Base-by-base conservation (phyloP, 1,140 invertebrate genomes). In the Brachionus plicatilis region DNA sequence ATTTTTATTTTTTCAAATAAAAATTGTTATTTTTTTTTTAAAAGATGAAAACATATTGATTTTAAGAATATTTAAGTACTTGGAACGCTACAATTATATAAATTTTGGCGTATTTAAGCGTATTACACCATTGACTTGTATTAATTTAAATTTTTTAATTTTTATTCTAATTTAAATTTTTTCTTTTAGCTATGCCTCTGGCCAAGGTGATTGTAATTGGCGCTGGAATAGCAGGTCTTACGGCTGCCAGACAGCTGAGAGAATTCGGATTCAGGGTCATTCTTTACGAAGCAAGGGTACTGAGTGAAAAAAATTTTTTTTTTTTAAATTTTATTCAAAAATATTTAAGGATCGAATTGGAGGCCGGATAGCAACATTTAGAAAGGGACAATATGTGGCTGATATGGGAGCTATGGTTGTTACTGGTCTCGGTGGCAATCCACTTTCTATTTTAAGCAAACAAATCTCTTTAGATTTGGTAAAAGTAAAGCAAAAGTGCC, bases 71-170 rank as follows among this genome's bases (percentile, higher is more conserved):
- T 95, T 96, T 91, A 93, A 94, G 1, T 99, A 95, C 89, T 90
- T 99, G 8, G 95, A 99, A 87, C 92, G 97, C 84, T 95, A 98
- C 90, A 96, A 97, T 7, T 97, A 95, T 87, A 98, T 99, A 70
- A 99, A 99, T 90, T 99, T 96, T 92, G 97, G 97, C 0, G 93
- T 98, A 27, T 99, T 96, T 88, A 96, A 97, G 89, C 91, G 95
- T 76, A 87, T 95, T 1, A 94, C 94, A 88, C 89, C 89, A 37
- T 79, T 90, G 2, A 85, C 85, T 20, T 41, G 85, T 86, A 85
- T 84, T 9, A 27, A 41, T 78, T 14, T 68, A 12, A 20, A 80
- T 72, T 24, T 53, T 82, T 85, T 85, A 80, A 47, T 17, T 37
- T n/a, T 41, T 17, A 43, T 72, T 72, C 33, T 20, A 43, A 68